Evolutionary conservation across 2,888 invertebrate genomes (phyloP).

Genomic region (Calameuta idolon): DNA sequence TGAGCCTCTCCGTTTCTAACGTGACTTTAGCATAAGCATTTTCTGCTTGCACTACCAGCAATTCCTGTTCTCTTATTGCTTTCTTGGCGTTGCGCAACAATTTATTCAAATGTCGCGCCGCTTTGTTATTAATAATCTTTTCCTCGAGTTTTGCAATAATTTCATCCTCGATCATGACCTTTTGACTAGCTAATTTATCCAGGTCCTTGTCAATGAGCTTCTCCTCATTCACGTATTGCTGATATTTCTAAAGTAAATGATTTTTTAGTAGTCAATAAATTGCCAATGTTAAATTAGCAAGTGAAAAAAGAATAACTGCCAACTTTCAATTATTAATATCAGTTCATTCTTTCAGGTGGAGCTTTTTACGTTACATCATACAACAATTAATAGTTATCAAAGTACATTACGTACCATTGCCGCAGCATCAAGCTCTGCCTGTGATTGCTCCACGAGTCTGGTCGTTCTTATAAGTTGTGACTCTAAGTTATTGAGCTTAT

Average conservation of each 20-base stretch:
- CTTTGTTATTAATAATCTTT: slow-evolving; percentile 77
- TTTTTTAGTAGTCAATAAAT: neutral
- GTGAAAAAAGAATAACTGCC: neutral
- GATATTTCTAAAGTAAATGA: slow-evolving; percentile 67
- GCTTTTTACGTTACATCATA: too few species aligned
- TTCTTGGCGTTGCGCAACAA: slow-evolving; percentile 67
- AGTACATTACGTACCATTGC: slow-evolving; percentile 59
- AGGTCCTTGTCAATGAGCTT: slow-evolving; percentile 66
- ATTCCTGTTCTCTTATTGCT: slow-evolving; percentile 69
- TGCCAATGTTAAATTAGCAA: neutral
- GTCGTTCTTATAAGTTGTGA: slow-evolving; percentile 70
- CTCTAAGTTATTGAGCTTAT: slow-evolving; percentile 70
- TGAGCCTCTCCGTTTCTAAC: slow-evolving; percentile 72
- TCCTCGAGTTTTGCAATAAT: slow-evolving; percentile 76
- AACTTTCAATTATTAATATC: neutral
- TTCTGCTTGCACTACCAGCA: slow-evolving; percentile 70
- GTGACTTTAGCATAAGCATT: slow-evolving; percentile 72
- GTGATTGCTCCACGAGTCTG: slow-evolving; percentile 73
- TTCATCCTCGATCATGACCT: slow-evolving; percentile 74
- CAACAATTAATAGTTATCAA: neutral
- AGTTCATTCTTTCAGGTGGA: neutral
- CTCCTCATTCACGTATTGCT: slow-evolving; percentile 66
- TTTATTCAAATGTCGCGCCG: slow-evolving; percentile 70
- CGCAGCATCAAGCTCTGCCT: slow-evolving; percentile 72
- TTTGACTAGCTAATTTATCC: slow-evolving; percentile 70